These are phyloP conservation scores for Sphinx pinastri DNA, from an alignment of 2,888 invertebrate species.

Conservation along the genomic window DNA sequence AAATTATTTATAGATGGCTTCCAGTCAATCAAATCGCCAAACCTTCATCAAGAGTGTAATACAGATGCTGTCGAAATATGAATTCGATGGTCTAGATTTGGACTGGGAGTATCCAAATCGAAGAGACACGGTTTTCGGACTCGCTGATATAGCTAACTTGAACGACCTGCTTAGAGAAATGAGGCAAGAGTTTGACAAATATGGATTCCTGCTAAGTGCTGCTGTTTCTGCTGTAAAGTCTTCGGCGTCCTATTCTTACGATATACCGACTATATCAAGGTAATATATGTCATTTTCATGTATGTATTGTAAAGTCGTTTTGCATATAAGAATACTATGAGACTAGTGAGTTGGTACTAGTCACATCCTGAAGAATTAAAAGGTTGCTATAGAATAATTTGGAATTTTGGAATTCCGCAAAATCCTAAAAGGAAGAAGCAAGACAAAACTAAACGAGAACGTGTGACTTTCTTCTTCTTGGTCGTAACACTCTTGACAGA, in stretches of 20 bases:
- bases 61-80: conserved; percentile 78
- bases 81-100: conserved; percentile 88
- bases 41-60: conserved; percentile 84
- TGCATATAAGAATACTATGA: too few species aligned
- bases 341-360: too few species aligned
- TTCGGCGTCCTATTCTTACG: conserved; percentile 82
- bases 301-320: not conserved
- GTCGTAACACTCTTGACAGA: too few species aligned
- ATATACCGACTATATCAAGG: conserved; percentile 82
- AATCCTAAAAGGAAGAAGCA: too few species aligned
- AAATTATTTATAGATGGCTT: conserved; percentile 63
- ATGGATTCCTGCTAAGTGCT: conserved; percentile 82
- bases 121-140: conserved; percentile 73
- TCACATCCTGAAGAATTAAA: too few species aligned
- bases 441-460: too few species aligned
- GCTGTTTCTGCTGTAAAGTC: conserved; percentile 83
- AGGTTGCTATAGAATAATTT: too few species aligned
- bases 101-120: conserved; percentile 90
- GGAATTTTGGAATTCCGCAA: too few species aligned
- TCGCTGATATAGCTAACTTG: conserved; percentile 79
- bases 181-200: conserved; percentile 76
- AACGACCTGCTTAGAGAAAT: conserved; percentile 82
- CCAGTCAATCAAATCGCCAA: conserved; percentile 64
- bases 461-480: too few species aligned
- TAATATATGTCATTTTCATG: conserved; percentile 45